Base-by-base conservation (phyloP, 2,797 vertebrate genomes). In the Gadopsis marmoratus region DNA sequence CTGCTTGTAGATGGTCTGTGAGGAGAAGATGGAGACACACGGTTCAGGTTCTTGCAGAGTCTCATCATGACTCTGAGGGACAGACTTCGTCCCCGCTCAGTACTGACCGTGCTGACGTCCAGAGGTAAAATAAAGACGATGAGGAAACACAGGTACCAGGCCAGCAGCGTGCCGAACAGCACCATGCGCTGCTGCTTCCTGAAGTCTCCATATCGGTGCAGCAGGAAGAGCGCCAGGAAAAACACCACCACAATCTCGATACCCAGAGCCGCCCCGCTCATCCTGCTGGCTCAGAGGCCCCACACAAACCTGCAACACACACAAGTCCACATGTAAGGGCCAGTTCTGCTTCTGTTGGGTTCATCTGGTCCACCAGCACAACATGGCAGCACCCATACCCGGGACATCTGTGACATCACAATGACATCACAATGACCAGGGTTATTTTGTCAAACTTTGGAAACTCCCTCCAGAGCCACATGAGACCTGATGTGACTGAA, bases 141-240 rank as follows among this genome's bases (percentile, higher is more conserved):
- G 84, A 99, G 97, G 91, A 99, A 98, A 89, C 98, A 99, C 86
- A 99, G 96, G 91, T 98, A 98, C 98, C 98, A 99, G 89, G 98
- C 98, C 89, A 99, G 91, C 74, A 99, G 92, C 0, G 98, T 99
- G 85, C 97, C 97, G 55, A 98, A 91, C 73, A 99, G 95, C 55
- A 99, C 98, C 94, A 99, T 97, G 58, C 95, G 96, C 84, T 99
- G 98, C 89, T 99, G 98, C 89, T 97, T 98, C 88, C 92, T 96
- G 89, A 99, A 99, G 94, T 99, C 98, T 81, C 97, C 98, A 94
- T 97, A 99, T 1, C 97, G 97, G 75, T 98, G 97, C 77, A 99
- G 95, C 5, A 99, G 95, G 85, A 99, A 97, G 55, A 99, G 95
- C 0, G 98, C 97, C 95, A 99, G 91, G 90, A 99, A 98, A 80